Evolutionary conservation across 2,797 vertebrate genomes (phyloP), one percentile per base, ranked within the genome.

Genomic region (Tachyglossus aculeatus): DNA sequence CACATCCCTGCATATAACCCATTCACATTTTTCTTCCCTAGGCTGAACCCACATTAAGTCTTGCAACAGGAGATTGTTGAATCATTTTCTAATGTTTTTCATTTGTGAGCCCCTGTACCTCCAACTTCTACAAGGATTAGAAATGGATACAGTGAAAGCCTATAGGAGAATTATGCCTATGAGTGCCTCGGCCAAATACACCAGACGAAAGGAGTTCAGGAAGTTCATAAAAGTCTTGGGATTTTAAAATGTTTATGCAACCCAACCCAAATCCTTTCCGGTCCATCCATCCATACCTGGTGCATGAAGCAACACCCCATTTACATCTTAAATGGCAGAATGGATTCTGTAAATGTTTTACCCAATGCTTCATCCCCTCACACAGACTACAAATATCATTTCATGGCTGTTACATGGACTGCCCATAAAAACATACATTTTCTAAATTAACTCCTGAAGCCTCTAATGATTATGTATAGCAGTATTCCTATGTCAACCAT

Each of bases 41-140:
- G 21, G 71, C 53, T 62, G 71, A 59, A 74, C 71, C 37, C 18
- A 4, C 19, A 67, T 36, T 21, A 43, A 48, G 24, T 32, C 74
- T 8, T n/a, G 24, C 40, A 51, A 58, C 51, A 39, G 53, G 74
- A 71, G 67, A 14, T 15, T 45, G 21, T 40, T 62, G 61, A 73
- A 53, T 56, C 55, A n/a, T 58, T 75, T 71, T 37, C 53, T 51
- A 55, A 44, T 61, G 64, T 51, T 7, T 3, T 48, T 40, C 14
- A 24, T 50, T 47, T 27, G 24, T 47, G 6, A 14, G 22, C 19
- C 25, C 67, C 64, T 50, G 48, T 8, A 68, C 29, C 41, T 73
- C 68, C 55, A 59, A 54, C 29, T 71, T 27, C 19, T 48, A 15
- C 5, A 21, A 41, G 25, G 31, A 40, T 14, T 13, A n/a, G n/a